Evolutionary conservation across 2,113 vertebrate species (phyloP).

Genomic region (Platysternon megacephalum): DNA sequence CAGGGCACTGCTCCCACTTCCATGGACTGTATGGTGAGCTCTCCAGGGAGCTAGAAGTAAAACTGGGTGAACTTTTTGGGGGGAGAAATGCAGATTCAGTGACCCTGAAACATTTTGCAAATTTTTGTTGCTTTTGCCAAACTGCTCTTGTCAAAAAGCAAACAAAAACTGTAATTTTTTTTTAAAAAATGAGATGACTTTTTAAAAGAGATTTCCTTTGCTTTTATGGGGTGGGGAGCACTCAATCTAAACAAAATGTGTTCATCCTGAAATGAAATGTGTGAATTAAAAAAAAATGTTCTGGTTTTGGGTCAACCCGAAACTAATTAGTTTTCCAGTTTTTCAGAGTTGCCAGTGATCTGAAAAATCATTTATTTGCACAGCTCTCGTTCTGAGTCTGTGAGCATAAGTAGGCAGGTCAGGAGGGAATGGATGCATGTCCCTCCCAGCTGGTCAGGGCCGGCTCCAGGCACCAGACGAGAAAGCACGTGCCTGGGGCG

Average conservation of each 20-base stretch:
- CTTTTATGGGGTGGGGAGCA: background rate
- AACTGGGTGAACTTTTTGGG: background rate
- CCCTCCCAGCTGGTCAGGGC: background rate
- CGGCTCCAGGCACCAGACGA: too few relatives aligned
- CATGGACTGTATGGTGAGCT: background rate
- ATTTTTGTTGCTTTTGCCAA: background rate
- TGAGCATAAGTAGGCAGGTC: accelerated
- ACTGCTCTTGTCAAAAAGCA: background rate
- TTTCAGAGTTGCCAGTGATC: background rate
- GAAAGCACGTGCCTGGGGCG: too few relatives aligned
- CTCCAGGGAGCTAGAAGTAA: accelerated
- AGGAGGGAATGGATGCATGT: accelerated
- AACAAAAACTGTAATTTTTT: background rate
- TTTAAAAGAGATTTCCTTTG: background rate
- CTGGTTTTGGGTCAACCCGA: background rate
- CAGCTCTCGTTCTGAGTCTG: background rate
- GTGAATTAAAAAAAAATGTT: background rate
- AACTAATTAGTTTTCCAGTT: background rate
- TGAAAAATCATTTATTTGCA: background rate
- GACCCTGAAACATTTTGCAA: background rate
- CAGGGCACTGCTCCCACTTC: background rate
- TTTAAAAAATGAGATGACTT: background rate
- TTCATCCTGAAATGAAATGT: background rate
- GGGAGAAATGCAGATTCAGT: background rate
- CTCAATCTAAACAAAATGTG: background rate